Evolutionary conservation across 2,888 invertebrate genomes (phyloP).

Genomic region (Dynastes hyllus): DNA sequence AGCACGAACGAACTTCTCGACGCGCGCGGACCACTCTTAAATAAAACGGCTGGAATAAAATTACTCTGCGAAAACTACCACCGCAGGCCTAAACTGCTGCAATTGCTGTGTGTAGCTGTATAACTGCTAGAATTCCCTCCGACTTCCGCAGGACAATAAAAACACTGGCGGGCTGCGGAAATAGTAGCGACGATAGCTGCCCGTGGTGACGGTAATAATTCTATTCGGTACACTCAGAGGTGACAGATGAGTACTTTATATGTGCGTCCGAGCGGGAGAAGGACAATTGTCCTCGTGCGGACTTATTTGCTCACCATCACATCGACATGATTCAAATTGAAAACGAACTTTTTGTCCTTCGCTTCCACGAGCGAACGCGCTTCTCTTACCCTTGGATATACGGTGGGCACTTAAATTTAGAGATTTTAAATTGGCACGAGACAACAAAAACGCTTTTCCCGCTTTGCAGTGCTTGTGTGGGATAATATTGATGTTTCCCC

Average conservation of each 20-base stretch:
- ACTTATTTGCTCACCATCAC: constrained; percentile 51
- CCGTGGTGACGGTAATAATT: constrained; percentile 55
- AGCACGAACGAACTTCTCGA: constrained; percentile 59
- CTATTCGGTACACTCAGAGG: constrained; percentile 50
- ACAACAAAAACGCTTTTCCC: constrained; percentile 26
- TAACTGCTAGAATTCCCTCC: background rate
- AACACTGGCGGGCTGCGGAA: constrained; percentile 46
- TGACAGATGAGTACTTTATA: constrained; percentile 54
- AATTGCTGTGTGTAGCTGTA: constrained; percentile 10
- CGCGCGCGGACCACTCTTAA: constrained; percentile 53
- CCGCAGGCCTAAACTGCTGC: constrained; percentile 45
- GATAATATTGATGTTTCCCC: constrained; percentile 25
- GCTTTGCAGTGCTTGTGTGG: constrained; percentile 16
- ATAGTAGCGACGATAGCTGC: constrained; percentile 29
- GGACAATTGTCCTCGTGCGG: constrained; percentile 54
- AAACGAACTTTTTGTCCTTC: constrained; percentile 52
- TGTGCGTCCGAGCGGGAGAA: constrained; percentile 39
- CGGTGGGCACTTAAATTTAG: constrained; percentile 1
- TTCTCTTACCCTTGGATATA: background rate
- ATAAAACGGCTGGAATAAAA: constrained; percentile 61
- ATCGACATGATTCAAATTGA: constrained; percentile 48
- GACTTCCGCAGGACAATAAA: constrained; percentile 53
- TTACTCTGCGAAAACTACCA: constrained; percentile 58
- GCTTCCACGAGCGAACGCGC: constrained; percentile 3
- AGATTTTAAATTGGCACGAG: constrained; percentile 30